Evolutionary conservation across 92 coral and sea anemone genomes (phyloP).

Genomic region (Micromussa lordhowensis): DNA sequence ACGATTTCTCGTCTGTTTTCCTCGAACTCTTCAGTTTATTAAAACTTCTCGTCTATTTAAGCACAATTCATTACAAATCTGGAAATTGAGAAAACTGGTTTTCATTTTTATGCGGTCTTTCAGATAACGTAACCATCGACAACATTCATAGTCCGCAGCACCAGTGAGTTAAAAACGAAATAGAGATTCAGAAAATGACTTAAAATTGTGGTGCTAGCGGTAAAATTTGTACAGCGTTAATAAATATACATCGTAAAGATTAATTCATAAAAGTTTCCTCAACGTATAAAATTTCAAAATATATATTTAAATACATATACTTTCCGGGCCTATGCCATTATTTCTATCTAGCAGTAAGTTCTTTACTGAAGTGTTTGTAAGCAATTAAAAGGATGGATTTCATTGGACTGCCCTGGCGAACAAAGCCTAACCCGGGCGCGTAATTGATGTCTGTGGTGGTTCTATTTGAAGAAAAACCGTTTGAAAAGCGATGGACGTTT

Average conservation of each 20-base stretch:
- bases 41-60: slow-evolving; percentile 85
- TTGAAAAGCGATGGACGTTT: slow-evolving; percentile 62
- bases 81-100: slow-evolving; percentile 70
- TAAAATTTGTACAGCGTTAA: slow-evolving; percentile 61
- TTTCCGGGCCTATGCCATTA: slow-evolving; percentile 68
- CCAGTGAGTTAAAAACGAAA: slow-evolving; percentile 51
- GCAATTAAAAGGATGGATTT: slow-evolving; percentile 76
- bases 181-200: slow-evolving; percentile 51
- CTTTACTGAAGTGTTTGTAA: slow-evolving; percentile 70
- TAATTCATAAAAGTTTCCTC: slow-evolving; percentile 87
- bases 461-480: slow-evolving; percentile 79
- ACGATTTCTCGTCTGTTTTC: slow-evolving; percentile 31
- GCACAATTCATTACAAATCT: slow-evolving; percentile 91
- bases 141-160: slow-evolving; percentile 44
- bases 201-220: slow-evolving; percentile 52
- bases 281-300: slow-evolving; percentile 93
- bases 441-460: slow-evolving; percentile 73
- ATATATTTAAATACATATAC: slow-evolving; percentile 84
- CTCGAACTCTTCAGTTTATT: slow-evolving; percentile 76
- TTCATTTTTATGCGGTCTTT: slow-evolving; percentile 39
- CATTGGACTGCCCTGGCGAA: slow-evolving; percentile 60
- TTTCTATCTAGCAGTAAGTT: slow-evolving; percentile 59
- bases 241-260: slow-evolving; percentile 72
- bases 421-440: slow-evolving; percentile 63
- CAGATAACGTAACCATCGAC: slow-evolving; percentile 39